Base-by-base conservation (phyloP, 2,888 invertebrate species). In the Quadroppia sp. region DNA sequence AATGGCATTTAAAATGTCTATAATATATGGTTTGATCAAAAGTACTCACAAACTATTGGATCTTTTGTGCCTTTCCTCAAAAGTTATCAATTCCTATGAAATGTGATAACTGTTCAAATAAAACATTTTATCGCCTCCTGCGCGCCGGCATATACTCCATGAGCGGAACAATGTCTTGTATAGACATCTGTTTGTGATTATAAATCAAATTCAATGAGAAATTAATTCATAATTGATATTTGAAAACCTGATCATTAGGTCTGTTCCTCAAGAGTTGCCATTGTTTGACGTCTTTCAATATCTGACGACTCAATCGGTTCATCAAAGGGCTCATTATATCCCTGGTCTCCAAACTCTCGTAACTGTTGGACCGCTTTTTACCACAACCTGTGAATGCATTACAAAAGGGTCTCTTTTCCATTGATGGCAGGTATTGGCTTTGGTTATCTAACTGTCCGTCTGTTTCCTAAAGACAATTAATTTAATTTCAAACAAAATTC, bases 301-400 rank as follows among this genome's bases (percentile, higher is more conserved):
- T 20, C 42, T 74, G 70, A n/a, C 71, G 70, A 36, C 50, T 73
- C 48, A 75, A 36, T 61, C 73, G 70, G n/a, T n/a, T n/a, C 40
- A 71, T 45, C 61, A 74, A 53, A 3, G 69, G 61, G 20, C 59
- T 30, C 23, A 30, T 71, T 11, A 48, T 50, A 25, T 70, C 73
- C n/a, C 30, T 20, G 23, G 56, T 67, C 30, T 42, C 73, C 32
- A 64, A 17, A 30, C 17, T 61, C 17, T 25, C 48, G 28, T 61
- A 59, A 32, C 32, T 30, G 28, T 59, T 23, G 30, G 76, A 73
- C 9, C 76, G 56, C 45, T 76, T 76, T 48, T 72, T 71, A 11
- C 76, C 76, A 70, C 76, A 76, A 40, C 76, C 76, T 9, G 76
- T 74, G 71, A 76, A 76, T 25, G 76, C 75, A 48, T 76, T 76